Evolutionary conservation across 2,888 invertebrate species (phyloP), one percentile per base, ranked within the genome.

Genomic region (Thera britannica): DNA sequence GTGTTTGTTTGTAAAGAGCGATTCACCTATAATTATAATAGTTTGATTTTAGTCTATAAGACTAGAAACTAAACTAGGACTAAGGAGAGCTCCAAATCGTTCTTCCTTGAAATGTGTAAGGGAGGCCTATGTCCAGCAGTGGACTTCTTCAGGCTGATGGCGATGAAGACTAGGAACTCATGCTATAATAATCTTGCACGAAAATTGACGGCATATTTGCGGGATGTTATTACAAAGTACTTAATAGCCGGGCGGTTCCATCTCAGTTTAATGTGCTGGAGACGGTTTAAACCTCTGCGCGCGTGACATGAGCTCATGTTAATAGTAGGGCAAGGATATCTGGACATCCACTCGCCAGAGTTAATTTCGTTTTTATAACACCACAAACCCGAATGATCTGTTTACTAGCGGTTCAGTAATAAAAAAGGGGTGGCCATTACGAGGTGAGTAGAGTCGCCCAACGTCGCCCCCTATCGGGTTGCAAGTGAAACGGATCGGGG

Each of bases 351-450:
- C 90, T 85, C 87, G 86, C 82, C 88, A 83, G 86, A 90, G 90
- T 92, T 93, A 93, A 93, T 93, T 93, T 90, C 89, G 90, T 92
- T 93, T 93, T 93, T 93, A 93, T 93, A 92, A 89, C 93, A 93
- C 92, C 93, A 93, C 93, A 93, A 93, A 92, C 90, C 92, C 90
- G 92, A 93, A 93, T 93, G 93, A 93, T 93, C 93, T 93, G 93
- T 93, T 93, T 93, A 93, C 93, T 93, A 91, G 93, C 92, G 92
- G 93, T 90, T 90, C 90, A 92, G 93, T 93, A 92, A 92, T 93
- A 93, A 93, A 93, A 91, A 91, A 85, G 88, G 90, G 93, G 90
- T 90, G 87, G 90, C 90, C 88, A 91, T 92, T 92, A 92, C 87
- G 78, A 81, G 83, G 86, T 84, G 89, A 90, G 90, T 88, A 88